phyloP scores from a whole-genome alignment of 2,888 invertebrate genomes.

The Meiosimyza platycephala region DNA sequence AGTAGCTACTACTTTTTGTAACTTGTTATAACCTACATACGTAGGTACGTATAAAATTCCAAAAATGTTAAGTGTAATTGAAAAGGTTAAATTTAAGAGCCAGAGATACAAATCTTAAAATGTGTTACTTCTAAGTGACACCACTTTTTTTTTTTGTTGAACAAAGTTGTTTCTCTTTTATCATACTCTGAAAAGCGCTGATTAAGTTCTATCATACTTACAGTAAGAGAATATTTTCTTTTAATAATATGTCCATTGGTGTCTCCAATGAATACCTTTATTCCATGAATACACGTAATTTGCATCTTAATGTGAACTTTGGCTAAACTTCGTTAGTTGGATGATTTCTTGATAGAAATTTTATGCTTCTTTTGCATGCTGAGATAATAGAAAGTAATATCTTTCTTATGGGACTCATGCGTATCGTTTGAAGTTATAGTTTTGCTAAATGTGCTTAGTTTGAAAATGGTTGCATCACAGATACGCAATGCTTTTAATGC shows the following conservation, averaged over 20 bases:
- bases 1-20: neutral
- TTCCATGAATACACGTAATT: constrained; percentile 10
- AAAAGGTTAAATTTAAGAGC: no score
- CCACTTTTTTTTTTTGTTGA: no score
- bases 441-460: no score
- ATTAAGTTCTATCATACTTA: neutral
- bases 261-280: constrained; percentile 1
- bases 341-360: no score
- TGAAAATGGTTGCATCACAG: no score
- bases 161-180: neutral
- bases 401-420: constrained; percentile 21
- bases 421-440: constrained; percentile 7
- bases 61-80: no score
- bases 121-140: neutral
- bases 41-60: no score
- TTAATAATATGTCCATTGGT: neutral
- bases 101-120: neutral
- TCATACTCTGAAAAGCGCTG: neutral
- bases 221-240: neutral
- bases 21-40: neutral
- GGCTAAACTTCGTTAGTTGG: no score
- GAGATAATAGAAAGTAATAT: neutral
- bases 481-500: no score
- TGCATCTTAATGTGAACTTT: constrained; percentile 19
- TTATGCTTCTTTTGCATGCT: no score